These are phyloP conservation scores for Rhabdophis nuchalis DNA, from an alignment of 2,797 vertebrate species.

Conservation along the genomic window DNA sequence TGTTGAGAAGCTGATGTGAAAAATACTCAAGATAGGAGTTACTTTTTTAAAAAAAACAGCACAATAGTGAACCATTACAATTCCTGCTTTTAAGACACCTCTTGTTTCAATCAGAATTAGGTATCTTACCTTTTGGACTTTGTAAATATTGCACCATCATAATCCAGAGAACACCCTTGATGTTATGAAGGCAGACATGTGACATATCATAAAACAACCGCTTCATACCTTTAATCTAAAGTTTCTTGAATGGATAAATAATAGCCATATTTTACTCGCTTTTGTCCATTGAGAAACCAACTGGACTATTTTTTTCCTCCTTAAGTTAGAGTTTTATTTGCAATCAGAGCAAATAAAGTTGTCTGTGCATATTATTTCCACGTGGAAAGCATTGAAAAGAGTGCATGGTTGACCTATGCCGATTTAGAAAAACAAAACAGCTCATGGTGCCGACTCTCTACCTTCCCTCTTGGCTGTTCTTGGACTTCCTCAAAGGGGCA, in stretches of 20 bases:
- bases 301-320: constrained; percentile 23
- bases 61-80: background rate
- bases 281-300: constrained; percentile 13
- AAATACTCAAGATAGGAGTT: background rate
- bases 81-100: background rate
- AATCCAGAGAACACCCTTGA: background rate
- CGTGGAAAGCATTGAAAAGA: constrained; percentile 28
- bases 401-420: background rate
- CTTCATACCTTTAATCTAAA: background rate
- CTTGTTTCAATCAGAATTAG: background rate
- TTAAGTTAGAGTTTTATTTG: constrained; percentile 61
- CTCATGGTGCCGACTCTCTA: background rate
- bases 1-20: background rate
- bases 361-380: constrained; percentile 35
- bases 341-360: constrained; percentile 51
- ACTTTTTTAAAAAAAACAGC: background rate
- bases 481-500: constrained; percentile 7
- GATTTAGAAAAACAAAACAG: background rate
- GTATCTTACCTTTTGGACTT: background rate
- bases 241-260: background rate
- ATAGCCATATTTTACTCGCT: background rate
- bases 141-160: background rate
- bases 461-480: background rate
- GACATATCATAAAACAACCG: background rate
- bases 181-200: background rate